phyloP scores from a whole-genome alignment of 1,140 invertebrate genomes.

The Psix sp. region DNA sequence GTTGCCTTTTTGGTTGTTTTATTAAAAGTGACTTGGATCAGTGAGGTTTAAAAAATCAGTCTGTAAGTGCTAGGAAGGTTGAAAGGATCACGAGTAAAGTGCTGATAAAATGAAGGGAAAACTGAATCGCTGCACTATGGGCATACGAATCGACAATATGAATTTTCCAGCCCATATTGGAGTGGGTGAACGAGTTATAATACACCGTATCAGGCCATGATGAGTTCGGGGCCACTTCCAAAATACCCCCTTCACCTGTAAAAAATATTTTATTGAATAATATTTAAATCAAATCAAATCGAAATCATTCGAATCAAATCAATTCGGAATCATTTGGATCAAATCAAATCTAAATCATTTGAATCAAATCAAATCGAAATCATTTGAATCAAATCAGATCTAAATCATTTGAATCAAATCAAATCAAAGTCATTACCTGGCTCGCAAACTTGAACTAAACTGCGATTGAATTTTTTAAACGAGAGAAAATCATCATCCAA shows the following conservation, averaged over 20 bases:
- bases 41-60: too few species aligned
- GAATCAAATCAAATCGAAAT: constrained; percentile 6
- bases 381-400: too few species aligned
- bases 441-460: constrained; percentile 83
- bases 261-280: constrained; percentile 23
- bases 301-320: constrained; percentile 15
- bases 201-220: constrained; percentile 95
- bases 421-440: constrained; percentile 68
- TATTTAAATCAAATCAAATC: constrained; percentile 22
- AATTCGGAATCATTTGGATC: not conserved
- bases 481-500: constrained; percentile 86
- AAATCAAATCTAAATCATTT: constrained; percentile 11
- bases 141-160: constrained; percentile 86
- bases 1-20: not conserved
- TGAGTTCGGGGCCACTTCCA: constrained; percentile 91
- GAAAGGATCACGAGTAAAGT: too few species aligned
- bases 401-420: constrained; percentile 15
- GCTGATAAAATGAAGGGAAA: too few species aligned
- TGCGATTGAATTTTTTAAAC: constrained; percentile 90
- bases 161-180: constrained; percentile 94
- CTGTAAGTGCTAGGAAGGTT: too few species aligned
- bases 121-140: constrained; percentile 25
- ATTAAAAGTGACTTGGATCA: too few species aligned
- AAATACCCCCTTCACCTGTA: constrained; percentile 81
- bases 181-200: constrained; percentile 94